These are phyloP conservation scores for Gorsachius goisagi DNA, from an alignment of 2,113 vertebrate species.

Conservation along the genomic window DNA sequence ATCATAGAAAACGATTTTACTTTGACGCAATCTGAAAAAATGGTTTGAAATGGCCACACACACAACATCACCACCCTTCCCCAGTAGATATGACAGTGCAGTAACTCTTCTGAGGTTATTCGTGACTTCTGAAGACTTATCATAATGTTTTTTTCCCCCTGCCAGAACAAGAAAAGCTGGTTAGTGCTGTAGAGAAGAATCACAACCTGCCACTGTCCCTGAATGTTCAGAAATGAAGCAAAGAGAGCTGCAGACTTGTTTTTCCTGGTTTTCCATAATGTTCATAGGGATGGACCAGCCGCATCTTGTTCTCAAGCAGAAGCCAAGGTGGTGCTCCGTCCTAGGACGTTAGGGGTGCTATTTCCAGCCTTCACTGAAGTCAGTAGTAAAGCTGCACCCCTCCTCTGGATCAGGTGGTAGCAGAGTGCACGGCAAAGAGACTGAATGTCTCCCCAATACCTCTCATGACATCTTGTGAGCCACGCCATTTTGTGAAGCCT, in stretches of 20 bases:
- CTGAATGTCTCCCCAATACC: not conserved
- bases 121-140: not conserved
- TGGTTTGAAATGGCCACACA: not conserved
- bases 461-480: not conserved
- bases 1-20: not conserved
- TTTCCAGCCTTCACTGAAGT: not conserved
- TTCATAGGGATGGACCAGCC: not conserved
- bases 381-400: not conserved
- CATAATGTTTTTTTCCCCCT: not conserved
- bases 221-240: not conserved
- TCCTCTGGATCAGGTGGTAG: not conserved
- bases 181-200: not conserved
- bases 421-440: not conserved
- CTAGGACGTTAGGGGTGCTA: not conserved
- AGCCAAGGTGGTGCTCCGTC: rapidly evolving
- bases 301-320: not conserved
- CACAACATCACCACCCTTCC: not conserved
- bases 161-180: not conserved
- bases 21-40: not conserved
- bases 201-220: not conserved
- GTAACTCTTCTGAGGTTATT: not conserved
- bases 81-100: not conserved
- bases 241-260: not conserved
- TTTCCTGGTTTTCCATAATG: not conserved
- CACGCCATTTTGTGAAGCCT: not conserved